Conservation (phyloP, 2,797 vertebrate species). For the Oophaga sylvatica region DNA sequence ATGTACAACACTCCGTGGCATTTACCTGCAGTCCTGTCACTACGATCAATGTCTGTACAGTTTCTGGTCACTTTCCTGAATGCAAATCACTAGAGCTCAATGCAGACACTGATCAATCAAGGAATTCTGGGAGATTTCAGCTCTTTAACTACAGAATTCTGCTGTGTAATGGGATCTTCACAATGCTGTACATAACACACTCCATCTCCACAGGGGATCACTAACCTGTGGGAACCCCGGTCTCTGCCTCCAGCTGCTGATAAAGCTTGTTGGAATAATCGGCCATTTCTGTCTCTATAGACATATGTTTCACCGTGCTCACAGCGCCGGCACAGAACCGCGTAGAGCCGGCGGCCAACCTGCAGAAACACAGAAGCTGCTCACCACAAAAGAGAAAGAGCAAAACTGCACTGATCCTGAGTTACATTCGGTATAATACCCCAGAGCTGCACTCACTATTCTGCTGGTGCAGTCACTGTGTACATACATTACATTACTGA, state of each 20-base stretch:
- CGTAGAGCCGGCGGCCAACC: slow-evolving; percentile 92
- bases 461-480: no score
- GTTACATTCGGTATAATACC: no score
- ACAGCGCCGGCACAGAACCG: slow-evolving; percentile 92
- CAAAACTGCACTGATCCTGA: no score
- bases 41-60: no score
- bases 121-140: background rate
- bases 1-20: background rate
- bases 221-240: slow-evolving; percentile 89
- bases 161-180: no score
- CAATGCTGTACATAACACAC: no score
- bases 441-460: no score
- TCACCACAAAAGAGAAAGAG: background rate
- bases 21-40: no score
- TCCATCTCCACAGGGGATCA: background rate
- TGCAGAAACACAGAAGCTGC: slow-evolving; percentile 63
- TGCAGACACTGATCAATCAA: background rate
- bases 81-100: background rate
- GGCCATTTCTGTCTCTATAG: slow-evolving; percentile 93
- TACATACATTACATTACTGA: no score
- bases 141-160: background rate
- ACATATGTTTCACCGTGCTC: slow-evolving; percentile 86
- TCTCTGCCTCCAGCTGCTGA: slow-evolving; percentile 87
- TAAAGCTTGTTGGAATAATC: slow-evolving; percentile 93
- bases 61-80: background rate